Evolutionary conservation across 2,113 vertebrate species (phyloP).

Genomic region (Trichomycterus rosablanca): DNA sequence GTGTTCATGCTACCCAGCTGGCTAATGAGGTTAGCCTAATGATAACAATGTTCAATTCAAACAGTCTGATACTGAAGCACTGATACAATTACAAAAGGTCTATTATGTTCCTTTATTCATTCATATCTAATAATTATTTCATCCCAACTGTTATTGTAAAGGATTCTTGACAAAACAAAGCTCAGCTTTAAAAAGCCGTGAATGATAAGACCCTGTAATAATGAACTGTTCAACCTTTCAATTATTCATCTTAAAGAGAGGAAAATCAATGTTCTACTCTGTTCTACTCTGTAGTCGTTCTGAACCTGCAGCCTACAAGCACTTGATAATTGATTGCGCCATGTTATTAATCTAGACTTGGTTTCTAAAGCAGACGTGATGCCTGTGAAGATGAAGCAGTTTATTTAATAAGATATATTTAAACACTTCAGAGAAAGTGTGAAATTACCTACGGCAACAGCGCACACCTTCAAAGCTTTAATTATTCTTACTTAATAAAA

Average conservation of each 20-base stretch:
- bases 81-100: too few species aligned
- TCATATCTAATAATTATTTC: too few species aligned
- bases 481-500: not conserved
- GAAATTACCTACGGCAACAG: conserved; percentile 21
- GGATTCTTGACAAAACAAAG: too few species aligned
- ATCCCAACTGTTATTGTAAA: too few species aligned
- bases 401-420: conserved; percentile 38
- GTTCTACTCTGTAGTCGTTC: conserved; percentile 28
- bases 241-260: conserved; percentile 26
- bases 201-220: too few species aligned
- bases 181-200: too few species aligned
- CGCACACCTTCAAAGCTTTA: not conserved
- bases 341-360: conserved; percentile 42
- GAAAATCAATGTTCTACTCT: conserved; percentile 34
- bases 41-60: too few species aligned
- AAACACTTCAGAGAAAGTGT: conserved; percentile 27
- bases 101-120: too few species aligned
- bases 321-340: conserved; percentile 36
- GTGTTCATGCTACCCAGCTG: too few species aligned
- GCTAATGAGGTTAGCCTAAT: too few species aligned
- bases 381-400: conserved; percentile 16
- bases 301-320: conserved; percentile 20
- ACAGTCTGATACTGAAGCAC: too few species aligned
- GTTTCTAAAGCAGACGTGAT: conserved; percentile 22
- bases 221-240: conserved; percentile 23